Conservation (phyloP, 37 sponge, comb jelly and placozoan species). For the Theonella swinhoei region DNA sequence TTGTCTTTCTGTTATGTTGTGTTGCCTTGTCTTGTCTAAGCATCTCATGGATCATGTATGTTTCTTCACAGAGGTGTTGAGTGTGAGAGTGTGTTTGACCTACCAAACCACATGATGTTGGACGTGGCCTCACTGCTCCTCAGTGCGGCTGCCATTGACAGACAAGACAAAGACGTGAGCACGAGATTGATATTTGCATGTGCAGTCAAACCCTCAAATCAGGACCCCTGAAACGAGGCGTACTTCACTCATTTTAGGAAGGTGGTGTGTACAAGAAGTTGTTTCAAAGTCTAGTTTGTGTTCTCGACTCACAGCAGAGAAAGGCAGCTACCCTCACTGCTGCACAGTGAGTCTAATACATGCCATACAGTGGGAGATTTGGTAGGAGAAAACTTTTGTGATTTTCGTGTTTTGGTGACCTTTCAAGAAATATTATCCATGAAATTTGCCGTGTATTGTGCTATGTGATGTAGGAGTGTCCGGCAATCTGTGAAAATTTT, state of each 20-base stretch:
- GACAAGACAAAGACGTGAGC: constrained; percentile 37
- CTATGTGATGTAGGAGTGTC: too few species aligned
- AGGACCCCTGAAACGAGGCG: too few species aligned
- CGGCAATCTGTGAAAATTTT: too few species aligned
- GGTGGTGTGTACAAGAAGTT: constrained; percentile 47
- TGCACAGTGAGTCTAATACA: background rate
- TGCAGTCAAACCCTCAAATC: background rate
- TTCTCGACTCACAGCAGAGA: constrained; percentile 9
- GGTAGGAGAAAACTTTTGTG: too few species aligned
- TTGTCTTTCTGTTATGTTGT: too few species aligned
- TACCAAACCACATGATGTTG: constrained; percentile 47
- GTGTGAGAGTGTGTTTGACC: constrained; percentile 39
- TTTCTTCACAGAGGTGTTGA: constrained; percentile 18
- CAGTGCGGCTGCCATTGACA: constrained; percentile 42
- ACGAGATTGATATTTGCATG: background rate
- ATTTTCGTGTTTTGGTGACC: too few species aligned
- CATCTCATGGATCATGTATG: background rate
- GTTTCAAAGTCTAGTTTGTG: constrained; percentile 19
- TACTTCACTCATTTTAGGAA: too few species aligned
- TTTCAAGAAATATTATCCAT: too few species aligned
- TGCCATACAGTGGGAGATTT: background rate
- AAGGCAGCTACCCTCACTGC: constrained; percentile 5
- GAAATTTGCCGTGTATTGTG: too few species aligned
- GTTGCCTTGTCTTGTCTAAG: too few species aligned
- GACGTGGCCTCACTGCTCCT: constrained; percentile 52